Evolutionary conservation across 2,888 invertebrate species (phyloP), one percentile per base, ranked within the genome.

Genomic region (Platycnemis pennipes): DNA sequence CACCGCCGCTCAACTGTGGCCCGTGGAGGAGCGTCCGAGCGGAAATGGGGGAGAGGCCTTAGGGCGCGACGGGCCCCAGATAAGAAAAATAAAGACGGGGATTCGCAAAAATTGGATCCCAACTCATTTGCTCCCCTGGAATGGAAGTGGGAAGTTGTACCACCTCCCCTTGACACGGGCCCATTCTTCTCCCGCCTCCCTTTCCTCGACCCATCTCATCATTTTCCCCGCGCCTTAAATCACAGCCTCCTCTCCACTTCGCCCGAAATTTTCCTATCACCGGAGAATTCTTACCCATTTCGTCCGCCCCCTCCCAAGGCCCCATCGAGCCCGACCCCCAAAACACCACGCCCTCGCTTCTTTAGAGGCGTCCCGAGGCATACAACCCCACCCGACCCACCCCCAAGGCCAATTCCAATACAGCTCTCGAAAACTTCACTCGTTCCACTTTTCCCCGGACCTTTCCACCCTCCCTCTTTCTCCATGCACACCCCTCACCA

Each of bases 361-460:
- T n/a, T 26, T 63, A 7, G 26, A 63, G 7, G 7, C 8, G 26
- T n/a, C 63, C n/a, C 63, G 22, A 26, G 1, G 7, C n/a, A 22
- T n/a, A n/a, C 4, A n/a, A 26, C 26, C 63, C n/a, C 7, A 49
- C 49, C 1, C 3, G 13, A 11, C 49, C 0, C 49, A 11, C 49
- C 49, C 19, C 49, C 19, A 11, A 49, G 26, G 19, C 86, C 86
- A 86, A 42, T 86, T 86, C 86, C 86, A 86, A 86, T 86, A 86
- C 86, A 86, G 44, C 42, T 8, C 77, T n/a, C 26, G 63, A 63
- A 63, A 22, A 63, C 13, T 53, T 53, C 53, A 53, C 53, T 53
- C 53, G 19, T 16, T 19, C 53, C 53, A 53, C 19, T 53, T 53
- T 53, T n/a, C n/a, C n/a, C n/a, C 53, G 53, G 53, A 63, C 63